These are phyloP conservation scores for Melanotaenia trifasciata DNA, from an alignment of 2,797 vertebrate genomes.

Conservation along the genomic window DNA sequence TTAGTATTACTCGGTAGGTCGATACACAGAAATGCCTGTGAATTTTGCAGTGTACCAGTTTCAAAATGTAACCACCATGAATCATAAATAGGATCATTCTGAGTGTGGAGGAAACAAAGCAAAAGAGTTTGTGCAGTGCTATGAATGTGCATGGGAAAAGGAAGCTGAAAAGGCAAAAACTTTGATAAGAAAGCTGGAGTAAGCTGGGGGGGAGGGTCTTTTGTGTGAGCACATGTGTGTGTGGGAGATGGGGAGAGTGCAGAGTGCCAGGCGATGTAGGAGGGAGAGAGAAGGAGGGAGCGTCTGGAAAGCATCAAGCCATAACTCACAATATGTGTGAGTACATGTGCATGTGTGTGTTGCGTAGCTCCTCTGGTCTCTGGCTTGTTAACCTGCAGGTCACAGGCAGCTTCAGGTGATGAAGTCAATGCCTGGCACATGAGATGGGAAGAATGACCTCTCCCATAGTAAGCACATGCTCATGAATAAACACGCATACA, in stretches of 20 bases:
- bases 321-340: constrained; percentile 45
- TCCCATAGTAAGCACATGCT: constrained; percentile 53
- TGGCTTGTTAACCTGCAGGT: constrained; percentile 81
- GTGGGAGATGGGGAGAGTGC: constrained; percentile 44
- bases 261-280: constrained; percentile 70
- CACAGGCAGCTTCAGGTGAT: constrained; percentile 77
- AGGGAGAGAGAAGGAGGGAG: constrained; percentile 53
- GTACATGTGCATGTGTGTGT: constrained; percentile 39
- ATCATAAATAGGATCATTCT: not conserved
- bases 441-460: constrained; percentile 69
- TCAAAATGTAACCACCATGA: constrained; percentile 1
- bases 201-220: constrained; percentile 50
- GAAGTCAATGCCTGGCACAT: constrained; percentile 73
- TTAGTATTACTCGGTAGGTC: not conserved
- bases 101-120: constrained; percentile 26
- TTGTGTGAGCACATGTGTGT: constrained; percentile 16
- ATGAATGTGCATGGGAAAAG: constrained; percentile 63
- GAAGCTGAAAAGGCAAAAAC: constrained; percentile 55
- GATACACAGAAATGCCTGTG: constrained; percentile 1
- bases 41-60: constrained; percentile 9
- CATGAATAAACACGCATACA: constrained; percentile 56
- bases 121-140: constrained; percentile 31
- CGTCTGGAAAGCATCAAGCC: constrained; percentile 81
- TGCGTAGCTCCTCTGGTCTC: constrained; percentile 67
- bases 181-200: constrained; percentile 66